Evolutionary conservation across 2,113 vertebrate genomes (phyloP).

Genomic region (Gallinago media): DNA sequence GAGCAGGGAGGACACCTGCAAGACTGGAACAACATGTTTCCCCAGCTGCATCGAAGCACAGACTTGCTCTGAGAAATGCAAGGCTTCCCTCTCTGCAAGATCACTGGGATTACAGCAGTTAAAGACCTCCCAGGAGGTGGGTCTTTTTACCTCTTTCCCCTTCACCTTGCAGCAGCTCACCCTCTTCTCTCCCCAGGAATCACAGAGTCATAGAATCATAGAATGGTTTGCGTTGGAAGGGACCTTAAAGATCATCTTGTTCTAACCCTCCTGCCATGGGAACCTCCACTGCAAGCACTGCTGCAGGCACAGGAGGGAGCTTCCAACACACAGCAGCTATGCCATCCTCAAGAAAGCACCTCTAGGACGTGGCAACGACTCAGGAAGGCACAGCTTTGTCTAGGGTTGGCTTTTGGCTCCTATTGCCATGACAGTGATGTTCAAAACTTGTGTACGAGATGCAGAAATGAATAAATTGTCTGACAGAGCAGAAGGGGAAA

Average conservation of each 20-base stretch:
- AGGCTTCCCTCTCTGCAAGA: background rate
- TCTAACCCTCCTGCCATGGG: background rate
- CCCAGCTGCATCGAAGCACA: background rate
- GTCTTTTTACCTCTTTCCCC: background rate
- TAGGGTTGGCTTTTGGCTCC: background rate
- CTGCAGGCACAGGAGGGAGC: background rate
- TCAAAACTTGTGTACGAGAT: background rate
- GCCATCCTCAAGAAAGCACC: background rate
- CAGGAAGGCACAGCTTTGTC: background rate
- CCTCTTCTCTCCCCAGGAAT: background rate
- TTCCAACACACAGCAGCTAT: background rate
- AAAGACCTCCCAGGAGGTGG: background rate
- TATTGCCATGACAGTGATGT: rapidly evolving
- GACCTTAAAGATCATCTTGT: background rate
- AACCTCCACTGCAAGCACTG: background rate
- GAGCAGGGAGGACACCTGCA: background rate
- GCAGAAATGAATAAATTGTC: background rate
- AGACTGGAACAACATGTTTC: background rate
- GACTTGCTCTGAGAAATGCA: background rate
- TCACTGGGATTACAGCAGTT: background rate
- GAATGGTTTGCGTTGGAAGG: background rate
- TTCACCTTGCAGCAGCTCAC: background rate
- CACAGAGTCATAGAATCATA: background rate
- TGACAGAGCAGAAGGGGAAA: background rate
- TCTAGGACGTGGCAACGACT: rapidly evolving